Base-by-base conservation (phyloP, 2,888 invertebrate species). In the Nomada ferruginata region DNA sequence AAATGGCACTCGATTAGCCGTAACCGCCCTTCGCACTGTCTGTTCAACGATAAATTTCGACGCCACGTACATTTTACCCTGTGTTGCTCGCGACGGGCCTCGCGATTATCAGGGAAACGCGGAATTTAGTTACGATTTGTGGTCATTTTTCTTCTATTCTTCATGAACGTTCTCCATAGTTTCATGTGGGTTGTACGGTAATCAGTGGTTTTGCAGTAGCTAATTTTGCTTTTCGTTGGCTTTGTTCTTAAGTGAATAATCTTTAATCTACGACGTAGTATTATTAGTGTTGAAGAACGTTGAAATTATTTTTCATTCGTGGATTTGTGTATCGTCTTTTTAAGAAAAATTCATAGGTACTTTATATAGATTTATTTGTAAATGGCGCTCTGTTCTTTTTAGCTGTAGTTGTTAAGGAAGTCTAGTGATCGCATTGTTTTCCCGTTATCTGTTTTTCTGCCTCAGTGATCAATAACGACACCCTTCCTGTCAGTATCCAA, bases 1-100 rank as follows among this genome's bases (percentile, higher is more conserved):
- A 76, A 79, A 79, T 52, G 77, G 59, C 44, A 52, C 59, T 60
- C 53, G 59, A 70, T 79, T 79, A 79, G 53, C 18, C 29, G 36
- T 65, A 60, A 76, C 64, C 57, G 15, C 23, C 18, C 23, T 10
- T 7, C 47, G 11, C 57, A n/a, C 42, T 26, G 15, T 44, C 7
- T 68, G 44, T 26, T 23, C n/a, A 65, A 53, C 53, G 47, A 79
- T 65, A 52, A 59, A 76, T 53, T 57, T 47, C 23, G 18, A 50
- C 18, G 59, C 15, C 64, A 15, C 26, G 26, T 9, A 18, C n/a
- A 10, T 36, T 5, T 63, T 50, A n/a, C n/a, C 13, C 29, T 20
- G 11, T 52, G 15, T 18, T 3, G 1, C 3, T 55, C 2, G 20
- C 55, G 57, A n/a, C 13, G 13, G 0, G 10, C 20, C 20, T 2